Conservation (phyloP, 2,888 invertebrate species). For the Parapristionchus giblindavisi region DNA sequence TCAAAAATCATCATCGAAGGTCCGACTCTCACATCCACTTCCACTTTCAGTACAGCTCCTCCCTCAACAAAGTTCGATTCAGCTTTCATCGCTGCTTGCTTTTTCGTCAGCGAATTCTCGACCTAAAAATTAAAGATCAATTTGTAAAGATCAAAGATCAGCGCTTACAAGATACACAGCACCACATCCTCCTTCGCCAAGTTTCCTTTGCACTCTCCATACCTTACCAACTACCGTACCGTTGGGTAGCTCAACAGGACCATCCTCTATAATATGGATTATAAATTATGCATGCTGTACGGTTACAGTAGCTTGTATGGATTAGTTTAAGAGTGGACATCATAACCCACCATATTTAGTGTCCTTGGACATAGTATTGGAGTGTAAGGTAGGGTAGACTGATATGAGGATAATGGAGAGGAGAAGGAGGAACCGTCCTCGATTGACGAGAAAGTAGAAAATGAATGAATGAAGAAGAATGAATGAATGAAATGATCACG, state of each 20-base stretch:
- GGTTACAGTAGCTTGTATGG: too few relatives aligned
- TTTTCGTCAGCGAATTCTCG: constrained; percentile 12
- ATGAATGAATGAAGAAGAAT: too few relatives aligned
- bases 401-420: too few relatives aligned
- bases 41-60: constrained; percentile 39
- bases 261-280: constrained; percentile 32
- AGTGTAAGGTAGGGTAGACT: too few relatives aligned
- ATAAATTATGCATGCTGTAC: too few relatives aligned
- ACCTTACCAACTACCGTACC: constrained; percentile 31
- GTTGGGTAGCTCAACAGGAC: constrained; percentile 33
- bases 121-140: neutral
- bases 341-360: too few relatives aligned
- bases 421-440: too few relatives aligned
- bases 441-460: too few relatives aligned
- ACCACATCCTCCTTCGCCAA: constrained; percentile 38
- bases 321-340: too few relatives aligned
- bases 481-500: too few relatives aligned
- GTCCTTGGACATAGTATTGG: too few relatives aligned
- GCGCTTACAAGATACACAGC: constrained; percentile 33
- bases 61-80: constrained; percentile 38
- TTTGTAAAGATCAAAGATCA: neutral
- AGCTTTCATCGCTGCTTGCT: constrained; percentile 33
- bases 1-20: constrained; percentile 18
- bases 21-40: constrained; percentile 38
- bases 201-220: constrained; percentile 32